These are phyloP conservation scores for Pelecanoides urinatrix DNA, from an alignment of 2,113 vertebrate species.

Conservation along the genomic window DNA sequence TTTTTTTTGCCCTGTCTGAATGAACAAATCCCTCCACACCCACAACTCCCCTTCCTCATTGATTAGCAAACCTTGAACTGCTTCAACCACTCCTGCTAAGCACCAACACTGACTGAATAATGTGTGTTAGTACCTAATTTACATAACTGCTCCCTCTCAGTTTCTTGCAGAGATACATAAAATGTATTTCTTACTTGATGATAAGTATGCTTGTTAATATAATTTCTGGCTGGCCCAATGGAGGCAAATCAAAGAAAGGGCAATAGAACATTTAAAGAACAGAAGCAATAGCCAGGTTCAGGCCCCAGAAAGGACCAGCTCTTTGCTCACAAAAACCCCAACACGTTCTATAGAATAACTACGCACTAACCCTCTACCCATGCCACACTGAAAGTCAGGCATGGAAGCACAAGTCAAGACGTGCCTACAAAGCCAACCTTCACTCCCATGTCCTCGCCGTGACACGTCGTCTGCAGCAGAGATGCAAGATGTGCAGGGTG, in stretches of 20 bases:
- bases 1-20: not conserved
- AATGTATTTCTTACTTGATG: not conserved
- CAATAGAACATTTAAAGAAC: not conserved
- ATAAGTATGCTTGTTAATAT: not conserved
- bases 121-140: not conserved
- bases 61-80: not conserved
- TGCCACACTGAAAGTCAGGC: not conserved
- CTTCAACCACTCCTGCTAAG: not conserved
- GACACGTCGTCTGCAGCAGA: not conserved
- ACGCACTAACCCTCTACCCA: not conserved
- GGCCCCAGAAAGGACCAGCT: not conserved
- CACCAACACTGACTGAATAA: rapidly evolving
- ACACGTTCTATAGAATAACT: rapidly evolving
- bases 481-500: not conserved
- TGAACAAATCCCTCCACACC: not conserved
- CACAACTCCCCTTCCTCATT: not conserved
- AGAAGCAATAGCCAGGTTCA: not conserved
- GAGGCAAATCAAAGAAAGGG: not conserved
- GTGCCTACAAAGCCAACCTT: not conserved
- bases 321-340: not conserved
- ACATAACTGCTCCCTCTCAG: not conserved
- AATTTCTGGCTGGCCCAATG: not conserved
- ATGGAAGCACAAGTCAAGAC: not conserved
- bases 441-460: rapidly evolving
- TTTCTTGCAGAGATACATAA: not conserved